Base-by-base conservation (phyloP, 2,888 invertebrate genomes). In the Chalcis sispes region DNA sequence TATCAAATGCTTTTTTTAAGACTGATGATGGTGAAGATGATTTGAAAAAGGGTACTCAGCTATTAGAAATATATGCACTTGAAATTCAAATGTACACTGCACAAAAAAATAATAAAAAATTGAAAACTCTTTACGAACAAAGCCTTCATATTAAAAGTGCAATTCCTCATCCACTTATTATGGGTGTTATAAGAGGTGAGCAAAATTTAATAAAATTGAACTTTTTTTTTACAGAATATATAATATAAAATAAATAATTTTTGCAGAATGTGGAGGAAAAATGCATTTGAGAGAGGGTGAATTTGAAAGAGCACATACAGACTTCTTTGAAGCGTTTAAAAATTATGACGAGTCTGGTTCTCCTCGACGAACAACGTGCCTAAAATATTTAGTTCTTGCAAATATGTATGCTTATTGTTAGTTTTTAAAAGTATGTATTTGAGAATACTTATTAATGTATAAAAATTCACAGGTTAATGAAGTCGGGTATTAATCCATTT, bases 21-120 rank as follows among this genome's bases (percentile, higher is more conserved):
- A 98, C 98, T 8, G 98, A 98, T 89, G 98, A 98, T 85, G 98
- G 98, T 7, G 98, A 98, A 89, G 98, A 98, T 90, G 98, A 99
- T 89, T 90, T 98, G 79, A 98, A 98, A 89, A 98, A 98, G 89
- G 98, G 98, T 76, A 99, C 99, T 0, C 99, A 99, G 86, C 90
- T 99, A 52, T 90, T 99, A 71, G 99, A 99, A 90, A 99, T 99
- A 79, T 99, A 99, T 88, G 99, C 99, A 0, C 90, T 99, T 79
- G 99, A 99, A 91, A 99, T 99, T 84, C 99, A 99, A 90, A 99
- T 99, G 99, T 98, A 99, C 89, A 99, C 99, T 0, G 98, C 97
- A 75, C 99, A 99, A 91, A 99, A 99, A 88, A 99, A 99, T 88
- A 99, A 99, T 88, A 99, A 99, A 89, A 98, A 98, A 89, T 89